Base-by-base conservation (phyloP, 1,140 invertebrate species). In the Drosophila ohnishii region DNA sequence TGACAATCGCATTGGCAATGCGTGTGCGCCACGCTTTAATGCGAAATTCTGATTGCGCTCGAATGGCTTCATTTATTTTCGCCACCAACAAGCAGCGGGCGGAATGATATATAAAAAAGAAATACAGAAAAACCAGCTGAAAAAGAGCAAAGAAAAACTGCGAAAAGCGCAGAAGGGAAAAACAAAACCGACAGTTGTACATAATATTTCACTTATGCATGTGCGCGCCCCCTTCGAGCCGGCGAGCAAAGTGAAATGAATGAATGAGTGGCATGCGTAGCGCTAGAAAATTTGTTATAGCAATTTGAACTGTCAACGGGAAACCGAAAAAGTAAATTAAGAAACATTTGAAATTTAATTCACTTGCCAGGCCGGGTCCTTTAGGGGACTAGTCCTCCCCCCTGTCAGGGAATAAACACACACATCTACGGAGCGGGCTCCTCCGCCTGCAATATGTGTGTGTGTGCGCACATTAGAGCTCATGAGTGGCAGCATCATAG, bases 291-390 rank as follows among this genome's bases (percentile, higher is more conserved):
- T 88, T 88, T 88, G 84, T 88, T 88, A 88, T 88, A 88, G 80
- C 84, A 88, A 88, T 88, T 88, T 88, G 80, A 88, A 88, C 85
- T 88, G 84, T 88, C 84, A 88, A 88, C 84, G 80, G 70, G 70
- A 88, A 88, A 88, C 84, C 84, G 77, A 88, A 88, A 88, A 88
- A 88, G 84, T 88, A 88, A 88, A 88, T 88, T 88, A 88, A 88
- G 84, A 88, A 88, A 88, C 85, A 88, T 88, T 88, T 84, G 77
- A 88, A 88, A 88, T 88, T 88, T 88, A 88, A 88, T 88, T 88
- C 84, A 88, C 84, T 85, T 74, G 64, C 35, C 72, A 72, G 37
- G 47, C 60, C 44, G 57, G 47, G 56, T 65, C 66, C 59, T 61
- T 50, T 48, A 37, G 61, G 42, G 32, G 37, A 65, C 45, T 28